Percentiles rank a stretch among this genome's conserved stretches.
These are phyloP conservation scores for Micronycteris hirsuta DNA, from an alignment of 2,113 vertebrate genomes.

Conservation along the genomic window DNA sequence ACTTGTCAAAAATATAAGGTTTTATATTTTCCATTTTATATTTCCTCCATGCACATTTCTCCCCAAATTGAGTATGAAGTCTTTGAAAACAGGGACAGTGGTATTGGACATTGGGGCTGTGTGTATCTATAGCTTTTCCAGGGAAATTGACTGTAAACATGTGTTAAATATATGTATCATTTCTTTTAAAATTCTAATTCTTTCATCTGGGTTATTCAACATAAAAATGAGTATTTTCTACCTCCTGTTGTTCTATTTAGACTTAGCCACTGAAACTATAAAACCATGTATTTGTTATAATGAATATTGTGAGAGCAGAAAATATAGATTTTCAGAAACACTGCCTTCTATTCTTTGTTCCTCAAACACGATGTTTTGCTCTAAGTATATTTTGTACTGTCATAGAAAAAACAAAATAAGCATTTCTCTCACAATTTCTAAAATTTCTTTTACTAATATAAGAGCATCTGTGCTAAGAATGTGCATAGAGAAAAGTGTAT, in stretches of 20 bases:
- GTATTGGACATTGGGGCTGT: neutral
- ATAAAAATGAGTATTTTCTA: neutral
- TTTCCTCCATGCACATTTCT: neutral
- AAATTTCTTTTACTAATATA: neutral
- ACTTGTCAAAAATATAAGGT: neutral
- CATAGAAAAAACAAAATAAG: slow-evolving; percentile 15
- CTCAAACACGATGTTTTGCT: neutral
- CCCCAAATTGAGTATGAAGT: neutral
- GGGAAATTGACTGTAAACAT: neutral
- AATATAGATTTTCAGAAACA: neutral
- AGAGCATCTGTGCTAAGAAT: neutral
- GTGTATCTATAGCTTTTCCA: neutral
- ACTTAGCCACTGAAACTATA: neutral
- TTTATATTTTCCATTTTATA: neutral
- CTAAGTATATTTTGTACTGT: neutral
- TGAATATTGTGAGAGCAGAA: neutral
- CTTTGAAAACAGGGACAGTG: neutral
- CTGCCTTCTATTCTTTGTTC: slow-evolving; percentile 7
- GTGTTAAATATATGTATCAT: neutral
- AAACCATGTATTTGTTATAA: neutral
- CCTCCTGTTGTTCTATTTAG: neutral
- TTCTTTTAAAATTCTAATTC: neutral
- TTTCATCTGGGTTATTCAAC: neutral
- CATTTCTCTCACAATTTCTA: neutral
- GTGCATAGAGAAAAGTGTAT: neutral